phyloP scores from a whole-genome alignment of 2,797 vertebrate species.

The Halcyon smyrnensis region DNA sequence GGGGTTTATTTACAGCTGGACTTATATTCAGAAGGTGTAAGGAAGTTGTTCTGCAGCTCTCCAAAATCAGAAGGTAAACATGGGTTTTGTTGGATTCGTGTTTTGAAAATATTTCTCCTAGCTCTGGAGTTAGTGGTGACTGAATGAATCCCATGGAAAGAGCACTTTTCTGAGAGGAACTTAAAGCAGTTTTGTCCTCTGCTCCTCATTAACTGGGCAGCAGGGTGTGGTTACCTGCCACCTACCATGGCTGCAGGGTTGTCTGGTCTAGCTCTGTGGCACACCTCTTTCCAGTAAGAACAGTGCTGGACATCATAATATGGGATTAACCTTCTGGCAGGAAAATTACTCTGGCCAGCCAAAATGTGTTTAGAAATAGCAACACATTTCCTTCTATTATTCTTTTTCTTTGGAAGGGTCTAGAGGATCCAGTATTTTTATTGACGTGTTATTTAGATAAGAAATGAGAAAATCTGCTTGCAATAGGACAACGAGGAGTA shows the following conservation, averaged over 20 bases:
- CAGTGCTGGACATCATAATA: accelerated
- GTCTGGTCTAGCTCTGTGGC: background rate
- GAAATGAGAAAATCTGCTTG: background rate
- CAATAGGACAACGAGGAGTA: background rate
- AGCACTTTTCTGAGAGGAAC: background rate
- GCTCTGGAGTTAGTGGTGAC: background rate
- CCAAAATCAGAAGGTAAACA: background rate
- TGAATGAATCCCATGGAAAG: background rate
- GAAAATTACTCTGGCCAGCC: background rate
- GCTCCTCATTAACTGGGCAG: accelerated
- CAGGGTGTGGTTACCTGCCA: background rate
- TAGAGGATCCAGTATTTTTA: background rate
- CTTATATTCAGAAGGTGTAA: background rate
- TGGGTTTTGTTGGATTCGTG: background rate
- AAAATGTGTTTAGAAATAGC: background rate
- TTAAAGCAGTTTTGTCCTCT: background rate
- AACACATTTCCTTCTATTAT: background rate
- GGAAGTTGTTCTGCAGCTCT: background rate
- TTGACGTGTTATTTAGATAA: background rate
- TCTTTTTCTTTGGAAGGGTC: background rate
- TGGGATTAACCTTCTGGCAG: background rate
- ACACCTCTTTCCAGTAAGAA: background rate
- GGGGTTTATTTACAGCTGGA: background rate
- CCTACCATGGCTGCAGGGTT: accelerated
- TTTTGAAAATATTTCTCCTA: background rate